Evolutionary conservation across 2,797 vertebrate genomes (phyloP), one percentile per base, ranked within the genome.

Genomic region (Anguilla anguilla): DNA sequence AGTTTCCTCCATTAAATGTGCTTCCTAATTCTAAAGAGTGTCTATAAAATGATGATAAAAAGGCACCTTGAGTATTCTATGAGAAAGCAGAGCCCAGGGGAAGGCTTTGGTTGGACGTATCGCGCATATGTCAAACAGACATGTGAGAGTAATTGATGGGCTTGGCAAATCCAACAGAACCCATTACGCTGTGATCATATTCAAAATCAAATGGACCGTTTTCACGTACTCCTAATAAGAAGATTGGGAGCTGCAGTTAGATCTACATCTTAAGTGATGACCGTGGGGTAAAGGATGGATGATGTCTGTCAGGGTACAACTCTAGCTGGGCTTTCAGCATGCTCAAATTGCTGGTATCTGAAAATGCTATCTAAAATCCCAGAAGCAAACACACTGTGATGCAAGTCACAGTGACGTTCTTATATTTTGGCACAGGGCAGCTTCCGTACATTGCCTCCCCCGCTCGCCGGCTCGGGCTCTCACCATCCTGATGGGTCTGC

Each of bases 401-500:
- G n/a, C 25, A 67, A 25, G 25, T 28, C 64, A 67, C 64, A 67
- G 64, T 67, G 25, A 67, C 64, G 13, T 25, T 67, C 61, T 5
- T 72, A 11, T 31, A 31, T 64, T 31, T 28, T 72, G 67, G 67
- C 67, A 31, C 28, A 11, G 7, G 59, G 67, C 67, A 11, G 35
- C 17, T 2, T 81, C 9, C 15, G 11, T 22, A 17, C 43, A 22
- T 22, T 19, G 17, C 17, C 43, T 22, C 22, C 43, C 7, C 35
- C 2, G 31, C 19, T 35, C 49, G 0, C 35, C 7, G 51, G 51
- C 39, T 5, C 2, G 49, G 61, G 17, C 28, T 91, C 96, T 92
- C 94, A 98, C 97, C 97, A 98, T 98, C 69, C 96, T 96, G 1
- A 98, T 85, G 15, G 97, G 97, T 88, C 90, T 95, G 91, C 97